Percentiles rank a stretch among this genome's conserved stretches.
Conservation (phyloP, 2,888 invertebrate genomes). For the Tachystola acroxantha region DNA sequence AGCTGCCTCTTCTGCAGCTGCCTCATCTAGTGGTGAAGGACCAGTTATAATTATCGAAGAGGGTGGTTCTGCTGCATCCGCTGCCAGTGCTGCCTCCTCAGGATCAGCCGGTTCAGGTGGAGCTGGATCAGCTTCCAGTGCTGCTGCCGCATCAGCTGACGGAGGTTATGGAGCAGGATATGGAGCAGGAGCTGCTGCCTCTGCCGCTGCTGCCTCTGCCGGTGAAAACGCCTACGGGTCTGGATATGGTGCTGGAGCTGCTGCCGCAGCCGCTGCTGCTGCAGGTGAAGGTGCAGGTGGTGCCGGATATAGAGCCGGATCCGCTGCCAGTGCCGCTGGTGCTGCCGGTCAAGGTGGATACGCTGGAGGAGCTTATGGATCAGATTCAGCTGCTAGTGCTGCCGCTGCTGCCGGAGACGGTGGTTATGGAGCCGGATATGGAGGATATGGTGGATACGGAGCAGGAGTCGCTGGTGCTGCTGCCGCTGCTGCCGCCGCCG, state of each 20-base stretch:
- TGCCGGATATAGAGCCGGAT: background rate
- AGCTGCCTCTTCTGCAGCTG: no score
- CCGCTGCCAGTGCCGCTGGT: slow-evolving; percentile 7
- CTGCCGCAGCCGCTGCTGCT: background rate
- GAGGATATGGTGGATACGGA: background rate
- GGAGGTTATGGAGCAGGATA: no score
- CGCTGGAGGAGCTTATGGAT: slow-evolving; percentile 5
- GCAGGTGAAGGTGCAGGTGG: no score
- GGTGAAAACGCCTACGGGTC: background rate
- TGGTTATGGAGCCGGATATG: slow-evolving; percentile 6
- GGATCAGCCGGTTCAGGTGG: background rate
- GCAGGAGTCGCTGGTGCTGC: background rate
- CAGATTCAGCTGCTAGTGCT: background rate
- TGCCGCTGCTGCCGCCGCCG: no score
- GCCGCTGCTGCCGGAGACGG: slow-evolving; percentile 3
- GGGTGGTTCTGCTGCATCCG: no score
- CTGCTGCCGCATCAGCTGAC: slow-evolving; percentile 7
- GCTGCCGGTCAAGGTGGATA: background rate
- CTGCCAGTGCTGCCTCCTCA: background rate
- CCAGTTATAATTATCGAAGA: no score
- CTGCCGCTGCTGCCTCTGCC: slow-evolving; percentile 3
- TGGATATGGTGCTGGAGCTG: no score
- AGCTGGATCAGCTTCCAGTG: background rate
- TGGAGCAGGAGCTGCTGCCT: slow-evolving; percentile 1
- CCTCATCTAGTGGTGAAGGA: background rate